Evolutionary conservation across 1,140 invertebrate species (phyloP).

Genomic region (Achroia grisella): DNA sequence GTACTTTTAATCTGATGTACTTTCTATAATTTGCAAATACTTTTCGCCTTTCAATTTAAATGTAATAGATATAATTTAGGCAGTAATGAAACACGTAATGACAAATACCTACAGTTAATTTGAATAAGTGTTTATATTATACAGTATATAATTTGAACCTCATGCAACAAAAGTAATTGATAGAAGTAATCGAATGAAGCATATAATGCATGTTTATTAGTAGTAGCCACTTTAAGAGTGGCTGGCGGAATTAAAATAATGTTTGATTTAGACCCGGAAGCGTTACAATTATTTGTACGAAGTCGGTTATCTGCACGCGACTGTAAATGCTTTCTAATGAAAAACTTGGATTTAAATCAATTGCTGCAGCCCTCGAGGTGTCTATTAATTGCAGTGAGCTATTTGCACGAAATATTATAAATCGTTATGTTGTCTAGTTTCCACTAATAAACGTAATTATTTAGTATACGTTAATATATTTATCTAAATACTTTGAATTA

Average conservation of each 20-base stretch:
- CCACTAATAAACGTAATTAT: too few species aligned
- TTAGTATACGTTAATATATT: too few species aligned
- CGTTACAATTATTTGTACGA: constrained; percentile 15
- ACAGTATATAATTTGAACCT: constrained; percentile 13
- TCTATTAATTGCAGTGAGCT: too few species aligned
- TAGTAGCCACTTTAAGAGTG: constrained; percentile 13
- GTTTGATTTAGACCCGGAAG: constrained; percentile 30
- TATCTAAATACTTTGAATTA: too few species aligned
- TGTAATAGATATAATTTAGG: constrained; percentile 5
- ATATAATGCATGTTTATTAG: constrained; percentile 22
- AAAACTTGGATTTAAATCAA: constrained; percentile 2
- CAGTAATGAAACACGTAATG: constrained; percentile 1
- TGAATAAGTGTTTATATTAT: constrained; percentile 12
- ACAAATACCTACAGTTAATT: constrained; percentile 3
- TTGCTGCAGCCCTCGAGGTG: not conserved
- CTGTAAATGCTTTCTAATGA: constrained; percentile 17
- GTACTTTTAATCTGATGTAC: not conserved
- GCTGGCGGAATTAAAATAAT: constrained; percentile 7
- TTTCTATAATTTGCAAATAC: constrained; percentile 3
- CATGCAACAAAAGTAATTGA: constrained; percentile 21
- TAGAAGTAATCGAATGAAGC: constrained; percentile 10
- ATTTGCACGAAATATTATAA: too few species aligned
- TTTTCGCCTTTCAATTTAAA: constrained; percentile 4
- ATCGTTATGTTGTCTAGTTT: too few species aligned
- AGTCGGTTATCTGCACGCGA: constrained; percentile 24